A percentile compares a stretch with the other conserved stretches of the same genome.
Evolutionary conservation across 1,140 invertebrate genomes (phyloP).

Genomic region (Leptopilina boulardi): DNA sequence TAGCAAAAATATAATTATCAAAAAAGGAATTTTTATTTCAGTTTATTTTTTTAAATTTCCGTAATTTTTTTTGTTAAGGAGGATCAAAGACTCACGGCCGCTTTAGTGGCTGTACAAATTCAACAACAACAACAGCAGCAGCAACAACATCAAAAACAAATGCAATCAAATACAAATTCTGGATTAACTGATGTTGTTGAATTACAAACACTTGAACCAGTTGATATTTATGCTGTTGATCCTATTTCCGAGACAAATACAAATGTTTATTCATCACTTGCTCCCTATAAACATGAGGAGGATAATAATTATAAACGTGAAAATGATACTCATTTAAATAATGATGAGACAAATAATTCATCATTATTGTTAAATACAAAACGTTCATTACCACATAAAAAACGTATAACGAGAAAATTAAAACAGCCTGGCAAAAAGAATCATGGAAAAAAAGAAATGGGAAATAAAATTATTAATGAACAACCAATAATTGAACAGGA

Average conservation of each 20-base stretch:
- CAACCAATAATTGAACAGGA: constrained; percentile 45
- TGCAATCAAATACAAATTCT: constrained; percentile 62
- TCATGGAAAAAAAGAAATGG: constrained; percentile 58
- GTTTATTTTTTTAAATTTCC: constrained; percentile 23
- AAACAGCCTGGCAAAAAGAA: constrained; percentile 72
- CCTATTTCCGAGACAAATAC: constrained; percentile 65
- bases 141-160: constrained; percentile 71
- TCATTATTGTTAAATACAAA: constrained; percentile 66
- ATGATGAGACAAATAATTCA: constrained; percentile 64
- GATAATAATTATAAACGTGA: constrained; percentile 72
- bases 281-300: constrained; percentile 67
- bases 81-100: constrained; percentile 76
- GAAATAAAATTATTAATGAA: constrained; percentile 42
- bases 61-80: constrained; percentile 66
- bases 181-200: constrained; percentile 68
- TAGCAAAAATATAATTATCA: no score
- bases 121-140: constrained; percentile 75
- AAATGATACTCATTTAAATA: constrained; percentile 68
- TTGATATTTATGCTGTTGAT: constrained; percentile 71
- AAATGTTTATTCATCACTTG: constrained; percentile 56
- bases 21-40: background rate
- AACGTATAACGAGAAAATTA: constrained; percentile 77
- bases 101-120: constrained; percentile 76
- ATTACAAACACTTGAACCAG: constrained; percentile 64
- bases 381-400: constrained; percentile 77